Evolutionary conservation across 2,888 invertebrate species (phyloP).

Genomic region (Panzeria rudis): DNA sequence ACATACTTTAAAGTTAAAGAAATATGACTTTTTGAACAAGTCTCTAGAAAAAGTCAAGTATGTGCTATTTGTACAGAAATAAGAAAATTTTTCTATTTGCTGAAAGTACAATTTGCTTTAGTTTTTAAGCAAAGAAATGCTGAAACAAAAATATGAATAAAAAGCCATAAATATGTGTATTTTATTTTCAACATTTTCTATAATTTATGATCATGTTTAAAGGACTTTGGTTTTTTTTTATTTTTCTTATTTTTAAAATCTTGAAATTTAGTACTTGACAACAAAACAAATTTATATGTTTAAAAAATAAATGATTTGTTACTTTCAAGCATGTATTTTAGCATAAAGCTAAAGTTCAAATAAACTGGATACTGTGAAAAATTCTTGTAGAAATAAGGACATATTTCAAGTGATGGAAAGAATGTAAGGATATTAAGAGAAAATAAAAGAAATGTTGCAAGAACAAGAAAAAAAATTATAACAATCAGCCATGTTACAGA

Average conservation of each 20-base stretch:
- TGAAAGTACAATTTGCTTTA: conserved; percentile 9
- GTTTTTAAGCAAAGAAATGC: conserved; percentile 2
- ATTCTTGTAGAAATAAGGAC: background rate
- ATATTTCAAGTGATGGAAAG: background rate
- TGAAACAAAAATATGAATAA: background rate
- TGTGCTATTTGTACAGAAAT: background rate
- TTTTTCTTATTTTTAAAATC: background rate
- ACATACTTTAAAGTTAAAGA: conserved; percentile 18
- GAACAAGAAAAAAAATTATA: too few species aligned
- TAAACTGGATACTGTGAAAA: background rate
- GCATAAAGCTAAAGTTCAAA: background rate
- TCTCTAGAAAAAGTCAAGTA: conserved; percentile 46
- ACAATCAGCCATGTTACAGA: too few species aligned
- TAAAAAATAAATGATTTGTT: conserved; percentile 18
- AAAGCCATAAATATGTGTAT: conserved; percentile 32
- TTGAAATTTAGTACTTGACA: conserved; percentile 1
- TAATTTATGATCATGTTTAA: conserved; percentile 59
- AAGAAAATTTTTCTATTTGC: conserved; percentile 17
- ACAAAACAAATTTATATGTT: conserved; percentile 10
- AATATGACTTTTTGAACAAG: conserved; percentile 16
- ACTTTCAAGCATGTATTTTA: background rate
- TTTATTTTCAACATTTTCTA: conserved; percentile 50
- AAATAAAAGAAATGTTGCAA: background rate
- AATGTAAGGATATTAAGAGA: background rate
- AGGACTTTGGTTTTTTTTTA: conserved; percentile 13